Evolutionary conservation across 2,888 invertebrate genomes (phyloP).

Genomic region (Trachelus troglodyta): DNA sequence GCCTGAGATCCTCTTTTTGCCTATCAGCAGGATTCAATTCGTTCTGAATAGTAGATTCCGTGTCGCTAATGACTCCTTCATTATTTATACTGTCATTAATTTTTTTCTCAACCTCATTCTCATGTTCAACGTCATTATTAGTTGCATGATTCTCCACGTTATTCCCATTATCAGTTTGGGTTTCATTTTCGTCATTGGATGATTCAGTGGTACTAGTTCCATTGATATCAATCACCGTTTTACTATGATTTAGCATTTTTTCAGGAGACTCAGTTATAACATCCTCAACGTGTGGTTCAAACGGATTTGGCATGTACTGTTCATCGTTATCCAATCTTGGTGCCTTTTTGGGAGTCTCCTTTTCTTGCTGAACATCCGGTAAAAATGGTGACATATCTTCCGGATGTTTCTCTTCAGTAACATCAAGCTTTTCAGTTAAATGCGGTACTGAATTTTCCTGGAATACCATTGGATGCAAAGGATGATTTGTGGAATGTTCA

Average conservation of each 20-base stretch:
- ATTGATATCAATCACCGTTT: background rate
- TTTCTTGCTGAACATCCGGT: constrained; percentile 72
- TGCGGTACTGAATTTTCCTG: constrained; percentile 33
- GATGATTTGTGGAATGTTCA: constrained; percentile 40
- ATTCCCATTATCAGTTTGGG: constrained; percentile 1
- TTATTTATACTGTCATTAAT: background rate
- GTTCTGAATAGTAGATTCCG: background rate
- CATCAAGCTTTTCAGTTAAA: constrained; percentile 27
- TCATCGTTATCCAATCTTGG: constrained; percentile 69
- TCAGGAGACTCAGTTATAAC: constrained; percentile 36
- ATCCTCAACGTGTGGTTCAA: constrained; percentile 60
- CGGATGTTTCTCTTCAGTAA: constrained; percentile 50
- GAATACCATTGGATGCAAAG: constrained; percentile 34
- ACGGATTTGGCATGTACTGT: constrained; percentile 68
- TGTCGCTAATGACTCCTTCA: background rate
- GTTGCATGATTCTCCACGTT: background rate
- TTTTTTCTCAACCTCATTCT: background rate
- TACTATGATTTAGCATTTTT: constrained; percentile 8
- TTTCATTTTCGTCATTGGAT: constrained; percentile 13
- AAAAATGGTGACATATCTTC: constrained; percentile 77
- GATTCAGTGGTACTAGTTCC: background rate
- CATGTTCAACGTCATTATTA: background rate
- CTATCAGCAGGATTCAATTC: background rate
- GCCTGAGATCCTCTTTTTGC: background rate
- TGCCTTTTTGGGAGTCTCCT: constrained; percentile 55